Evolutionary conservation across 2,113 vertebrate species (phyloP).

Genomic region (Galemys pyrenaicus): DNA sequence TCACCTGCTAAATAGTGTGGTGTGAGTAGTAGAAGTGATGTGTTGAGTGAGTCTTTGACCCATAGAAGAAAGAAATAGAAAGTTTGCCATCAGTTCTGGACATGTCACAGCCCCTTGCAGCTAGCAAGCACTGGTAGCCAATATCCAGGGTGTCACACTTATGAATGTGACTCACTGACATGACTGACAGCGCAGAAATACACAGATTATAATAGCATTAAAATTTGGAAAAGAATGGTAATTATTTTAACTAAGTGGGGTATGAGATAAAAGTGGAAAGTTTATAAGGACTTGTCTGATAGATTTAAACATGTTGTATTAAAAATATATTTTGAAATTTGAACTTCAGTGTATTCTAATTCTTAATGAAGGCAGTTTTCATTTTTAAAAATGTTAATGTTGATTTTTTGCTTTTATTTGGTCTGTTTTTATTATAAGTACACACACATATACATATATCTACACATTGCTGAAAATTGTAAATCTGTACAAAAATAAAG

Average conservation of each 20-base stretch:
- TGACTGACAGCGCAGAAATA: not conserved
- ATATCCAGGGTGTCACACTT: not conserved
- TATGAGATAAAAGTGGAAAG: not conserved
- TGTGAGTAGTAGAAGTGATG: not conserved
- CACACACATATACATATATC: no score
- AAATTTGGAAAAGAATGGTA: not conserved
- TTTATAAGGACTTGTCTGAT: not conserved
- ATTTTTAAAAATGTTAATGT: not conserved
- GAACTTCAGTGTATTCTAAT: constrained; percentile 19
- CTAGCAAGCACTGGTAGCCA: not conserved
- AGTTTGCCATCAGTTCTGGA: not conserved
- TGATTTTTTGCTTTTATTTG: not conserved
- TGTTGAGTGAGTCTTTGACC: not conserved
- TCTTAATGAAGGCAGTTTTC: constrained; percentile 43
- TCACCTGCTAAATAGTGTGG: not conserved
- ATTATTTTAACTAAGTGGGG: constrained; percentile 28
- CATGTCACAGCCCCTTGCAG: not conserved
- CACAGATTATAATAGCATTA: not conserved
- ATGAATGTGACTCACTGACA: not conserved
- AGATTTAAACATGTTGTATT: not conserved
- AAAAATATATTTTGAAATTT: constrained; percentile 27
- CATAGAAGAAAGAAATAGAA: not conserved
- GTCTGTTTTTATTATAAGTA: not conserved
- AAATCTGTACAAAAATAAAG: not conserved
- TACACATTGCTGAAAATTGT: not conserved